Base-by-base conservation (phyloP, 2,888 invertebrate species). In the Elmis aenea region DNA sequence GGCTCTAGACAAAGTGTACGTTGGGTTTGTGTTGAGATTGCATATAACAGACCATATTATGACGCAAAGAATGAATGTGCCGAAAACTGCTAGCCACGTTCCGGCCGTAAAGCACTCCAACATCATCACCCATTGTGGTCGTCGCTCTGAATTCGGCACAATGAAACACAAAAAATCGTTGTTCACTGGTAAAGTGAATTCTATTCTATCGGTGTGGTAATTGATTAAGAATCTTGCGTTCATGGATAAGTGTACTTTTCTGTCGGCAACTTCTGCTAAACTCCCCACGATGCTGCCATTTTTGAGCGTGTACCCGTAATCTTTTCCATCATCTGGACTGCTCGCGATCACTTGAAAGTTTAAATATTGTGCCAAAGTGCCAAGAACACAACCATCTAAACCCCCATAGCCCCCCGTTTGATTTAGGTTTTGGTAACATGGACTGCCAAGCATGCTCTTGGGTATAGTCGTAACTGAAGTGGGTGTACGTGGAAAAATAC, bases 71-170 rank as follows among this genome's bases (percentile, higher is more conserved):
- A 42, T 10, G 11, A 39, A 23, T 4, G 16, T 24, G 6, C 18
- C 18, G 1, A 44, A 5, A 5, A 52, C 27, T 4, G 37, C 24
- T n/a, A 42, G 8, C 53, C 53, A 38, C 29, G 50, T 47, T 12
- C 22, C 18, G 4, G 26, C 33, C 18, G 55, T 48, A 39, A 65
- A 68, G 16, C 62, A 60, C 16, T 57, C 49, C 42, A 68, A 66
- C 3, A 68, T 57, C 20, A 62, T 59, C 26, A 62, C 48, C 69
- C 69, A 72, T 34, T 68, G 60, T 1, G 72, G 71, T 16, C 69
- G 59, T 27, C 52, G 51, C 10, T 48, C 35, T 1, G 71, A 58
- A 52, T 69, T 68, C 0, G 69, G 69, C 1, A 67, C 68, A 2
- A 71, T 48, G 8, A 71, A 52, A 43, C 72, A 71, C 6, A 71